phyloP scores from a whole-genome alignment of 2,888 invertebrate genomes.

The Drosophila mercatorum region DNA sequence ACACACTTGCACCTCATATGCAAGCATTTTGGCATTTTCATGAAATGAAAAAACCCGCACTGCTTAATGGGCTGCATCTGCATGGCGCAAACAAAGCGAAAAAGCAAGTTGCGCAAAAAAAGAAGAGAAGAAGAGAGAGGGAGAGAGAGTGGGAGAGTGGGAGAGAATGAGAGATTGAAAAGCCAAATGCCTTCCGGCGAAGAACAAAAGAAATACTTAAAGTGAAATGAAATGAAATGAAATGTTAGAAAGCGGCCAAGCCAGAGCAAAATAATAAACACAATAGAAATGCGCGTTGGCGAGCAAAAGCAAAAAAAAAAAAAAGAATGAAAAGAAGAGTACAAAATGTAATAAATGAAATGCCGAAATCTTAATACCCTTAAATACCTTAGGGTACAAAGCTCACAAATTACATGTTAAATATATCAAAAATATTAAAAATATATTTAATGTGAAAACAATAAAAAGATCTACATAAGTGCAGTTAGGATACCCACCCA shows the following conservation, averaged over 20 bases:
- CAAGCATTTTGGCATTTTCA: slow-evolving; percentile 38
- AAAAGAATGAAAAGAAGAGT: too few relatives aligned
- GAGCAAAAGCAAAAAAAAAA: slow-evolving; percentile 21
- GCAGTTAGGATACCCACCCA: background rate
- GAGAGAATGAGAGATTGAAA: slow-evolving; percentile 45
- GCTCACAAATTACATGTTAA: background rate
- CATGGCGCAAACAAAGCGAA: slow-evolving; percentile 48
- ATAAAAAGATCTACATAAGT: background rate
- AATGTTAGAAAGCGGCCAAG: slow-evolving; percentile 29
- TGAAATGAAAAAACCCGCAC: slow-evolving; percentile 22
- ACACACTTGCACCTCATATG: slow-evolving; percentile 6
- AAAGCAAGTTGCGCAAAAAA: slow-evolving; percentile 33
- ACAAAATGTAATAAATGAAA: background rate
- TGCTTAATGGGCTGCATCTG: slow-evolving; percentile 52
- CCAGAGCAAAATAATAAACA: slow-evolving; percentile 50
- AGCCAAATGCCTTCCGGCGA: slow-evolving; percentile 46
- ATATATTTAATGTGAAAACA: background rate
- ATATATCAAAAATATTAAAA: background rate
- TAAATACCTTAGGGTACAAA: background rate
- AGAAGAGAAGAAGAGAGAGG: slow-evolving; percentile 6
- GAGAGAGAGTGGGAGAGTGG: background rate
- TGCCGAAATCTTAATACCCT: slow-evolving; percentile 22
- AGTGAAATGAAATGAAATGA: slow-evolving; percentile 41
- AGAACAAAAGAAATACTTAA: slow-evolving; percentile 44
- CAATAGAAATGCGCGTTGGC: slow-evolving; percentile 54